Percentiles rank a stretch among this genome's conserved stretches.
Evolutionary conservation across 2,888 invertebrate genomes (phyloP).

Genomic region (Macrosiphum euphorbiae): DNA sequence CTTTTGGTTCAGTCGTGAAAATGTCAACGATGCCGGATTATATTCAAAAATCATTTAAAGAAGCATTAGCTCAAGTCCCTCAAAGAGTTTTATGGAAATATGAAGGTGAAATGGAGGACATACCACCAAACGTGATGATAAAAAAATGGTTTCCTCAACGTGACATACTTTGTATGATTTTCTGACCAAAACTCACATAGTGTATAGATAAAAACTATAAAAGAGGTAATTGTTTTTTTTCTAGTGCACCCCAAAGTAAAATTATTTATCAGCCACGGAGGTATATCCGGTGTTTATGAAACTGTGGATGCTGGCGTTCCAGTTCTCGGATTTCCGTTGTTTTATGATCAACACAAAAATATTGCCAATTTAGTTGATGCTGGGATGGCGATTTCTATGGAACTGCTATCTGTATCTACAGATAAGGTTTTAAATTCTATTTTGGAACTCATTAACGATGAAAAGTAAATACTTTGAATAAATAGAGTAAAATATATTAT

Average conservation of each 20-base stretch:
- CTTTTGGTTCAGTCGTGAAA: constrained; percentile 64
- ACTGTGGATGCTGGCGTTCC: constrained; percentile 51
- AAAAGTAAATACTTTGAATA: constrained; percentile 13
- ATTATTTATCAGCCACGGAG: constrained; percentile 44
- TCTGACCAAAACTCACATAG: background rate
- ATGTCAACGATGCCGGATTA: constrained; percentile 61
- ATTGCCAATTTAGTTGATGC: constrained; percentile 44
- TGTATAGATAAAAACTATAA: background rate
- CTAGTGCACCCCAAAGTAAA: constrained; percentile 40
- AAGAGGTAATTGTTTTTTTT: background rate
- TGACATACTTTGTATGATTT: constrained; percentile 61
- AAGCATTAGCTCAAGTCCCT: constrained; percentile 60
- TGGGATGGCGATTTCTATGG: constrained; percentile 46
- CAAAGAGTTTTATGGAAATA: constrained; percentile 65
- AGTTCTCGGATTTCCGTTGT: constrained; percentile 46
- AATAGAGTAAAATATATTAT: background rate
- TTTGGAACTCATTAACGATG: constrained; percentile 3
- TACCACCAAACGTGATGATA: constrained; percentile 60
- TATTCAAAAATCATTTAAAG: constrained; percentile 56
- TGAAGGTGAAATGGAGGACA: constrained; percentile 57
- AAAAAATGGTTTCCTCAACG: constrained; percentile 65
- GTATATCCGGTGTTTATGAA: constrained; percentile 49
- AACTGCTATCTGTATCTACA: constrained; percentile 5
- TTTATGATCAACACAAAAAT: constrained; percentile 47
- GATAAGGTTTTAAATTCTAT: constrained; percentile 2